Evolutionary conservation across 1,140 invertebrate genomes (phyloP), one percentile per base, ranked within the genome.

Genomic region (Marisa cornuarietis): DNA sequence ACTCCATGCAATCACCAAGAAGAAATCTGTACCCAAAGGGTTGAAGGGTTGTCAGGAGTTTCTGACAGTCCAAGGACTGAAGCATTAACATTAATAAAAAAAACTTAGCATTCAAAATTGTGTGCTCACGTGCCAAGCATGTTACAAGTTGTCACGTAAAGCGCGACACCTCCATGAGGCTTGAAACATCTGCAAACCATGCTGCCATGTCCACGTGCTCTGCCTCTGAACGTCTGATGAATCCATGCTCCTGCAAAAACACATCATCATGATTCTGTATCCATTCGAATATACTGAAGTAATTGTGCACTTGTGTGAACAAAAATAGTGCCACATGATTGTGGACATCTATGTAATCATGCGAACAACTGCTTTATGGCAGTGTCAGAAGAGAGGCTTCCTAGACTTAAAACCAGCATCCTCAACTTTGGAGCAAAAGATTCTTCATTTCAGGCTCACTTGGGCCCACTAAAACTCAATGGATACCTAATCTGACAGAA

Each of bases 171-270:
- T 87, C 85, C 78, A 88, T 86, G 24, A 83, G 82, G 52, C 81
- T 78, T 31, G 85, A 85, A 42, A 88, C 83, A 20, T 87, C 88
- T 61, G 82, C 81, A 74, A 89, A 90, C 90, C 90, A 91, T 0
- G 84, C 82, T 13, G 87, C 87, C 66, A 90, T 88, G 81, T 91
- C 85, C 24, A 91, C 88, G 49, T 86, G 69, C 58, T 87, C 81
- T 26, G 76, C 81, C 78, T 88, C 85, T 78, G 90, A 90, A 69
- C 82, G 80, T 79, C 87, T 86, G 52, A 91, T 88, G 74, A 90
- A 89, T 20, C 83, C 81, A 81, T 91, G 88, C 76, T 90, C 89
- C 89, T 90, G 82, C 7, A 74, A 72, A 69, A 71, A n/a, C 24
- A 26, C 4, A 9, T 1, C 10, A 22, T 42, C 31, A 42, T 42